phyloP scores from a whole-genome alignment of 2,113 vertebrate genomes.

The Percina caprodes region DNA sequence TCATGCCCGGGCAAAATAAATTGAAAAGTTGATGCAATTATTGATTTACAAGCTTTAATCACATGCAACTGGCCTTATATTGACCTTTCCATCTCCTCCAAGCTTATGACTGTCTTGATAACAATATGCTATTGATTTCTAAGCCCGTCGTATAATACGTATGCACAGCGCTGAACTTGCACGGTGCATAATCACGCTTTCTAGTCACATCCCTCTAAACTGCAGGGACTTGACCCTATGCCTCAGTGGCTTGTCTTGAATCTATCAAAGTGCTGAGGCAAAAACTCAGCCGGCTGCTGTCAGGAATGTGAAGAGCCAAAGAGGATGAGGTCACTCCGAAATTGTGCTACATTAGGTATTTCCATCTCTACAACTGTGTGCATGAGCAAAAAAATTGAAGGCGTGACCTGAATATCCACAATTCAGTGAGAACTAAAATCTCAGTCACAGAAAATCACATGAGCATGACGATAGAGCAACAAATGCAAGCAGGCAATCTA shows the following conservation, averaged over 20 bases:
- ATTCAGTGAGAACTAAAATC: slow-evolving; percentile 22
- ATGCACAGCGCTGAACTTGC: slow-evolving; percentile 61
- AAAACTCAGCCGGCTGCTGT: slow-evolving; percentile 65
- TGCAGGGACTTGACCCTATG: slow-evolving; percentile 74
- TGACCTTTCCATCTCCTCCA: slow-evolving; percentile 55
- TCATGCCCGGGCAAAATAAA: slow-evolving; percentile 35
- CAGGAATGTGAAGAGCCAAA: slow-evolving; percentile 63
- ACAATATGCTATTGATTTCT: slow-evolving; percentile 70
- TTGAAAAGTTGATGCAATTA: slow-evolving; percentile 66
- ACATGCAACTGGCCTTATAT: slow-evolving; percentile 60
- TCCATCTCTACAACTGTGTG: slow-evolving; percentile 54
- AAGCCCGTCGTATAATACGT: slow-evolving; percentile 3
- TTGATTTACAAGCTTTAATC: slow-evolving; percentile 76
- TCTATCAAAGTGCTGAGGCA: slow-evolving; percentile 75
- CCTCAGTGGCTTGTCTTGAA: slow-evolving; percentile 74
- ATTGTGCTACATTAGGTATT: slow-evolving; percentile 59
- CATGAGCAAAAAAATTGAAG: slow-evolving; percentile 26
- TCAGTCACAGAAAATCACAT: slow-evolving; percentile 23
- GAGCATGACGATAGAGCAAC: slow-evolving; percentile 31
- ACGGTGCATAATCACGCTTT: slow-evolving; percentile 64
- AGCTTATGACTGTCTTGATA: slow-evolving; percentile 63
- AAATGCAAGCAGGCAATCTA: slow-evolving; percentile 59
- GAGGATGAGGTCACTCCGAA: slow-evolving; percentile 72
- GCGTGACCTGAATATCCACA: slow-evolving; percentile 18
- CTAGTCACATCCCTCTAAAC: slow-evolving; percentile 70